Conservation (phyloP, 2,888 invertebrate species). For the Drosophila colorata region DNA sequence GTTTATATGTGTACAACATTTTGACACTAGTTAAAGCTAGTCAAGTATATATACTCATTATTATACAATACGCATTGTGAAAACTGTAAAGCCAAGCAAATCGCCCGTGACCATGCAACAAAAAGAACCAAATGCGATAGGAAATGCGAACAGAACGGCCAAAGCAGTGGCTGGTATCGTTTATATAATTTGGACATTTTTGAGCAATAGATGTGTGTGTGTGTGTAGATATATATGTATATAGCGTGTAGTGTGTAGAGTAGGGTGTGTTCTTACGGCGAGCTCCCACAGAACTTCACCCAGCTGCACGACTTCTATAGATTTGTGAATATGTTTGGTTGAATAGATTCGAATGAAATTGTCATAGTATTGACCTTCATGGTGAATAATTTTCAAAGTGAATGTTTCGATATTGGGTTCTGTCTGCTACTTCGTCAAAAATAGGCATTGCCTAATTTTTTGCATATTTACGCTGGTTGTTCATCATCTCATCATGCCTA, state of each 20-base stretch:
- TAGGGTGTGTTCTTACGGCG: constrained; percentile 51
- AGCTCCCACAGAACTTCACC: constrained; percentile 50
- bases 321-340: constrained; percentile 21
- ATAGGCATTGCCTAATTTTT: constrained; percentile 42
- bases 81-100: constrained; percentile 46
- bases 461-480: constrained; percentile 15
- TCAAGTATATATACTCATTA: background rate
- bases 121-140: constrained; percentile 39
- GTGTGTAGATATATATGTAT: background rate
- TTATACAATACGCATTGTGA: constrained; percentile 25
- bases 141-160: constrained; percentile 29
- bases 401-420: constrained; percentile 54
- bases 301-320: constrained; percentile 33
- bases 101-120: constrained; percentile 69
- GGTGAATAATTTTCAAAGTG: constrained; percentile 63
- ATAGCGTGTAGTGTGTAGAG: constrained; percentile 5
- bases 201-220: constrained; percentile 28
- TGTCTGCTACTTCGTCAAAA: constrained; percentile 34
- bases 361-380: constrained; percentile 72
- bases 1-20: background rate
- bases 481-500: constrained; percentile 8
- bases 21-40: background rate
- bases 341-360: constrained; percentile 42
- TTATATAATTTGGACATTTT: constrained; percentile 50
- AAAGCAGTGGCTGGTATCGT: constrained; percentile 37